Percentiles rank a stretch among this genome's conserved stretches.
phyloP scores from a whole-genome alignment of 2,113 vertebrate species.

The Steatornis caripensis region DNA sequence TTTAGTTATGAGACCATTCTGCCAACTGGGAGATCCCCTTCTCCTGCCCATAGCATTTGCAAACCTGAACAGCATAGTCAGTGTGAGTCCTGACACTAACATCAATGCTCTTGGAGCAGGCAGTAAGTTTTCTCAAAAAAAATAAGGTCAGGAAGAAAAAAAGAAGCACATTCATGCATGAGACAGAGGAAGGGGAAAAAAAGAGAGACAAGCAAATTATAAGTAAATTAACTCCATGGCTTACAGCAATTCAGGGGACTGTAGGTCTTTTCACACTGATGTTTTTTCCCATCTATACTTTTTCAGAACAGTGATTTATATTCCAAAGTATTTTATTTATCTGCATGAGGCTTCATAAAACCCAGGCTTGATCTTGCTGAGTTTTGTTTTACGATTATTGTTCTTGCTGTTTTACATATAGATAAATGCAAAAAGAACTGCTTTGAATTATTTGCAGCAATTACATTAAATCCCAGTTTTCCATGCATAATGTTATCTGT shows the following conservation, averaged over 20 bases:
- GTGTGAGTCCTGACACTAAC: neutral
- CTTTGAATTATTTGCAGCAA: conserved; percentile 64
- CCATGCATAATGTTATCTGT: conserved; percentile 26
- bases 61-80: neutral
- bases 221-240: neutral
- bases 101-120: neutral
- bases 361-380: conserved; percentile 15
- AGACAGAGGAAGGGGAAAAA: neutral
- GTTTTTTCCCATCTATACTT: neutral
- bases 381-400: conserved; percentile 23
- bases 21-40: neutral
- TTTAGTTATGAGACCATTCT: neutral
- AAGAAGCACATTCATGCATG: neutral
- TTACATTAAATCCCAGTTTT: conserved; percentile 56
- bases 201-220: neutral
- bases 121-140: neutral
- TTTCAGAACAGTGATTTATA: neutral
- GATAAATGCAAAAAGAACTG: conserved; percentile 27
- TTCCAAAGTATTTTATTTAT: conserved; percentile 14
- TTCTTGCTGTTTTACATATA: conserved; percentile 24
- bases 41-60: fast-evolving
- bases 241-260: neutral
- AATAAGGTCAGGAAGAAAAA: fast-evolving
- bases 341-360: neutral
- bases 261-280: neutral